Base-by-base conservation (phyloP, 2,888 invertebrate species). In the Drosophila merina region DNA sequence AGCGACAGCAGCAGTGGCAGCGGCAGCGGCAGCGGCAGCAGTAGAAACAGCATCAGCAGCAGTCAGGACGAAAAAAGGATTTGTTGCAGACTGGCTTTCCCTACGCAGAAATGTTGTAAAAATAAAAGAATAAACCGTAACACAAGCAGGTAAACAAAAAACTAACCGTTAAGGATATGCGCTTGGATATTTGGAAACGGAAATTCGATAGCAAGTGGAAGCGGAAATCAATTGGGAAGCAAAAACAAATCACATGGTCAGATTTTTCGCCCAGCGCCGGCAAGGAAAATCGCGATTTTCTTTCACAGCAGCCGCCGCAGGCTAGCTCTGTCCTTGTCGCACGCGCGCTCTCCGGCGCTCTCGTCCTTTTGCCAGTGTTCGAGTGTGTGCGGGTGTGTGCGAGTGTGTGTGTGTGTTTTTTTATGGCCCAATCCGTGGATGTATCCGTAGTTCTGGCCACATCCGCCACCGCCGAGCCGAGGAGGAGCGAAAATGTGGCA, bases 61-160 rank as follows among this genome's bases (percentile, higher is more conserved):
- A 62, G 72, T 71, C 51, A 72, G 62, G 55, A 55, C 36, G 72
- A 63, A 71, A 71, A 71, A 71, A 71, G 70, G 70, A 71, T 70
- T 62, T 71, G 62, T 52, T 72, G 72, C 70, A 72, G 72, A 71
- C 72, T 51, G 51, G 54, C 42, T 71, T 71, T 55, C 45, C 60
- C 28, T 48, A 30, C 56, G 38, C 49, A 62, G 72, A 62, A 72
- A 71, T 71, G 70, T 72, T 62, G 31, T 71, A 62, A 71, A 71
- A 70, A 70, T 12, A 10, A 42, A 40, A n/a, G 8, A 42, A 51
- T 36, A 51, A 40, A 40, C 30, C 25, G 14, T 30, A 30, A 31
- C 1, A 9, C 12, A 57, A 33, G 25, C 51, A 68, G 50, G 69
- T 40, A 51, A 51, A 26, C 33, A 44, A 57, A 57, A 58, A 49